A percentile compares a stretch with the other conserved stretches of the same genome.
Conservation (phyloP, 2,797 vertebrate species). For the Ambastaia sidthimunki region DNA sequence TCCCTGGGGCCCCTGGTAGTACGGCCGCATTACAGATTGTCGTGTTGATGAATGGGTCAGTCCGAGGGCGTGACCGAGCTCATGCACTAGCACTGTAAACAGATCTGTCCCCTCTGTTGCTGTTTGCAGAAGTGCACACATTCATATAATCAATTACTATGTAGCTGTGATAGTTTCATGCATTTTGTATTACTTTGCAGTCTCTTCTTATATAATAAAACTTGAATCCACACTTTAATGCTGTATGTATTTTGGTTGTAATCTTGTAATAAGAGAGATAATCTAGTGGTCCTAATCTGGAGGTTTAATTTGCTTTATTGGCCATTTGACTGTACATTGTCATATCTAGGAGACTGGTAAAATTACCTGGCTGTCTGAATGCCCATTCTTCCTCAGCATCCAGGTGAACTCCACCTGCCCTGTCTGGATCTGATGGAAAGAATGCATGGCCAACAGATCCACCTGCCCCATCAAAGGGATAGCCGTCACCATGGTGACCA, state of each 20-base stretch:
- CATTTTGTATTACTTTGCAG: too few species aligned
- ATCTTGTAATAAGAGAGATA: neutral
- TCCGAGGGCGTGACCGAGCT: slow-evolving; percentile 80
- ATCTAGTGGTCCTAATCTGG: neutral
- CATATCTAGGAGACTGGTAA: neutral
- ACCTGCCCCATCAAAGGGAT: slow-evolving; percentile 79
- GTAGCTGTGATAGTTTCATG: neutral
- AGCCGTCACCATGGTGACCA: slow-evolving; percentile 76
- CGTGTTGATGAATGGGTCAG: slow-evolving; percentile 76
- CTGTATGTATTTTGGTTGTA: too few species aligned
- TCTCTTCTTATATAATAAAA: neutral
- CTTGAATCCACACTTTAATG: too few species aligned
- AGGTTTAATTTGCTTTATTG: neutral
- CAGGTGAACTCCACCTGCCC: slow-evolving; percentile 77
- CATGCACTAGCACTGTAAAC: slow-evolving; percentile 78
- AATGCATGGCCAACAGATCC: slow-evolving; percentile 82
- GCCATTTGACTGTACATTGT: neutral
- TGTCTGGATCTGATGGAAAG: slow-evolving; percentile 76
- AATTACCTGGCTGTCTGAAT: slow-evolving; percentile 76
- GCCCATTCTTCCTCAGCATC: slow-evolving; percentile 80
- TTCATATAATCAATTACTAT: neutral
- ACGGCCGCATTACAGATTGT: slow-evolving; percentile 80
- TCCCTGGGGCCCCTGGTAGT: slow-evolving; percentile 79
- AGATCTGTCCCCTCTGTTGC: slow-evolving; percentile 75
- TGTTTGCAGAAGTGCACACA: slow-evolving; percentile 33